Base-by-base conservation (phyloP, 2,113 vertebrate genomes). In the Phainopepla nitens region DNA sequence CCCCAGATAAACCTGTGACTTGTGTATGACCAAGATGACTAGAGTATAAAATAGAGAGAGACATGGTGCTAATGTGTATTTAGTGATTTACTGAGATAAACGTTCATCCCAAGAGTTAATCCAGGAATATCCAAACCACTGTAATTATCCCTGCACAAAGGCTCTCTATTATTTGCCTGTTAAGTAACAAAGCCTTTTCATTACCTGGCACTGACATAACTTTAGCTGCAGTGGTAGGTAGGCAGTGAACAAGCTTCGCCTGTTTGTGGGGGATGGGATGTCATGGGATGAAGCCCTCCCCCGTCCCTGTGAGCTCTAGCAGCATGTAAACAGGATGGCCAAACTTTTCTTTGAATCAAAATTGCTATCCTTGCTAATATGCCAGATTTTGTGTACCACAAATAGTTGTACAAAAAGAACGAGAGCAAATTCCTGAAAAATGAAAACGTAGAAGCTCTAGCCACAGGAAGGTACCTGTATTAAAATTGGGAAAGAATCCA, bases 71-170 rank as follows among this genome's bases (percentile, higher is more conserved):
- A 87, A 95, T 60, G 24, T 93, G 84, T 96, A 95, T 97, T 96
- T 90, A 89, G 75, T 91, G 75, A 94, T 78, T 84, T 95, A 76
- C 9, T 76, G 88, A 95, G 88, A 95, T 65, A 82, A 96, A 84
- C 0, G 5, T 78, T 96, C 82, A 83, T 62, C 64, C 64, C 28
- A 71, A 94, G 92, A 96, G 75, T 96, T 96, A 96, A 91, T 94
- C 50, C 58, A 91, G 89, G 75, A 97, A 91, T 93, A 95, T 91
- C 79, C 5, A 70, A 96, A 80, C 49, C 65, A 82, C 88, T 87
- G 76, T 84, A 96, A 91, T 96, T 96, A 95, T 97, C 83, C 62
- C 49, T 82, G 85, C 87, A 94, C 85, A 93, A 95, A 92, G 72
- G 78, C 60, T 91, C 82, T 96, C 80, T 90, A 72, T 96, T 94